A percentile compares a stretch with the other conserved stretches of the same genome.
Evolutionary conservation across 2,113 vertebrate genomes (phyloP).

Genomic region (Nycticorax nycticorax): DNA sequence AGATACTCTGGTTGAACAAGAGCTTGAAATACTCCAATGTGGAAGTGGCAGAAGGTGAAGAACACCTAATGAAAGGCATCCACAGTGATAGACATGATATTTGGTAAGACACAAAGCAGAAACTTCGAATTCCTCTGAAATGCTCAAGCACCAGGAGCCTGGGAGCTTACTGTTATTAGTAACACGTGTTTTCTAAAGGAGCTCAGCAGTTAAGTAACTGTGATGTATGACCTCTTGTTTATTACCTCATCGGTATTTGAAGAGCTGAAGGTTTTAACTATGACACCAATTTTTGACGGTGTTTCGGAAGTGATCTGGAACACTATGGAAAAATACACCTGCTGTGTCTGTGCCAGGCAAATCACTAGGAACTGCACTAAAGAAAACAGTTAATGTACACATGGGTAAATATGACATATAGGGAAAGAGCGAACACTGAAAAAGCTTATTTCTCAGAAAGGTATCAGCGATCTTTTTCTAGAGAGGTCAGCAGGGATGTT

Average conservation of each 20-base stretch:
- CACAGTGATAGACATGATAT: not conserved
- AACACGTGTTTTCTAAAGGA: not conserved
- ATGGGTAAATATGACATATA: not conserved
- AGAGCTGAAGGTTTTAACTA: not conserved
- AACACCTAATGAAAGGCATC: not conserved
- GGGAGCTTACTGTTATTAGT: not conserved
- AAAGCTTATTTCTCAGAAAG: not conserved
- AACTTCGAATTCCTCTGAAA: not conserved
- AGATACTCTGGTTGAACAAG: not conserved
- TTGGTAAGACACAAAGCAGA: not conserved
- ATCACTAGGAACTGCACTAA: not conserved
- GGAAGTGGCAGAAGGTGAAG: not conserved
- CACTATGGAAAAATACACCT: not conserved
- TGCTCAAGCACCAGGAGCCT: not conserved
- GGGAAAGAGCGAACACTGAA: not conserved
- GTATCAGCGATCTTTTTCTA: not conserved
- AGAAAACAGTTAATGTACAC: not conserved
- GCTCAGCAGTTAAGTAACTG: not conserved
- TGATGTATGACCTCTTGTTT: not conserved
- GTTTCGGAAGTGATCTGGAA: not conserved
- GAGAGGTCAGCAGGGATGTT: not conserved
- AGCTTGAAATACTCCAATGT: not conserved
- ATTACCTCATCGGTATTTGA: not conserved
- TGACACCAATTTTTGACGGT: not conserved
- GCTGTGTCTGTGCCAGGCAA: not conserved